Conservation (phyloP, 2,888 invertebrate genomes). For the Eilema griseolum region DNA sequence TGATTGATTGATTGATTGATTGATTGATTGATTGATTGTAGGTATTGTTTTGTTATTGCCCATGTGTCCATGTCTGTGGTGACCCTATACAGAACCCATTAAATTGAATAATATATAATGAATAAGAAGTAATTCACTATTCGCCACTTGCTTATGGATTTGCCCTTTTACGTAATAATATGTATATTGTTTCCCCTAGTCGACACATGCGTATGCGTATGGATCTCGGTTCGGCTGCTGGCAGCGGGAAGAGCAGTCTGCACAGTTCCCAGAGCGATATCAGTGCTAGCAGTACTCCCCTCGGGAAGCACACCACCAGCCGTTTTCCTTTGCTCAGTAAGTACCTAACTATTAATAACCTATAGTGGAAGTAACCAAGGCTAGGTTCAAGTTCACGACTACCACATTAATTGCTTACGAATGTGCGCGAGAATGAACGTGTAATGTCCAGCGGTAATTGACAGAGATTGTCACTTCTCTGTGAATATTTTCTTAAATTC, state of each 20-base stretch:
- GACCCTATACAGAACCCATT: neutral
- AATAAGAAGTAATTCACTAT: too few relatives aligned
- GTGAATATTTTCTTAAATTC: neutral
- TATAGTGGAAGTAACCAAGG: neutral
- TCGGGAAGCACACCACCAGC: slow-evolving; percentile 82
- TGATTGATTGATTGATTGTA: too few relatives aligned
- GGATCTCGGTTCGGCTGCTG: slow-evolving; percentile 82
- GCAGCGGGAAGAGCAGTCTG: slow-evolving; percentile 87
- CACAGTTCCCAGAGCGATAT: slow-evolving; percentile 91
- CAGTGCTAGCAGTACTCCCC: slow-evolving; percentile 86
- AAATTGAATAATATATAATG: too few relatives aligned
- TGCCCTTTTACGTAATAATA: neutral
- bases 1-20: too few relatives aligned
- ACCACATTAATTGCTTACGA: neutral
- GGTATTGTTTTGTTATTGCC: too few relatives aligned
- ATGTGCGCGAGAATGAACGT: neutral
- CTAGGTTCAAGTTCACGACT: neutral
- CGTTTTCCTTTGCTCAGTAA: slow-evolving; percentile 81
- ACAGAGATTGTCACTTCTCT: neutral
- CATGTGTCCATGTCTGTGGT: neutral
- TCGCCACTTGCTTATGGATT: too few relatives aligned
- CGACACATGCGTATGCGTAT: slow-evolving; percentile 85
- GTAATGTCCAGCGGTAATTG: neutral
- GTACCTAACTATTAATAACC: slow-evolving; percentile 45
- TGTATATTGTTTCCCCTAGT: slow-evolving; percentile 56